phyloP scores from a whole-genome alignment of 1,140 invertebrate genomes.

The Drosophila takahashii region DNA sequence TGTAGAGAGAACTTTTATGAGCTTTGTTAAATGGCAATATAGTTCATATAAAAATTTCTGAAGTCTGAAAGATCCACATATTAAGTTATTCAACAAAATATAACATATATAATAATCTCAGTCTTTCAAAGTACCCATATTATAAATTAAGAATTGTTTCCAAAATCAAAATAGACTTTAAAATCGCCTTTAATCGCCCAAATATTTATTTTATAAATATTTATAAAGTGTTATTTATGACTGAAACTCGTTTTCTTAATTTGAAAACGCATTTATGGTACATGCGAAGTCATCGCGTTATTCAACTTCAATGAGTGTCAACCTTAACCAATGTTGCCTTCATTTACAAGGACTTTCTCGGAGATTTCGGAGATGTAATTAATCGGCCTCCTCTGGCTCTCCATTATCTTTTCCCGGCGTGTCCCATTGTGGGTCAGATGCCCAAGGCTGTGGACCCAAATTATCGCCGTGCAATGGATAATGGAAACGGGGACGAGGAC shows the following conservation, averaged over 20 bases:
- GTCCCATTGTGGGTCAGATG: slow-evolving; percentile 34
- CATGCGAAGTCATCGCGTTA: not conserved
- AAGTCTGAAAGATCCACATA: too few relatives aligned
- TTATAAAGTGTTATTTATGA: too few relatives aligned
- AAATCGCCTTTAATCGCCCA: too few relatives aligned
- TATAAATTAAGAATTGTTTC: too few relatives aligned
- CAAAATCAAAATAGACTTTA: too few relatives aligned
- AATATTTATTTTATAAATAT: too few relatives aligned
- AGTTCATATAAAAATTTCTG: too few relatives aligned
- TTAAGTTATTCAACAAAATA: too few relatives aligned
- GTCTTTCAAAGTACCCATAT: too few relatives aligned
- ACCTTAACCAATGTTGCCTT: not conserved
- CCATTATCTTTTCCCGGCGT: slow-evolving; percentile 5
- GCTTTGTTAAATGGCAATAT: not conserved
- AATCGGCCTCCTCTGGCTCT: slow-evolving; percentile 12
- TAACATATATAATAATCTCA: too few relatives aligned
- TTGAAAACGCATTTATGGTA: too few relatives aligned
- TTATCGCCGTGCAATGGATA: slow-evolving; percentile 46
- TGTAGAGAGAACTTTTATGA: not conserved
- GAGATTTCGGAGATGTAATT: slow-evolving; percentile 7
- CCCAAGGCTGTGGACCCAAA: slow-evolving; percentile 36
- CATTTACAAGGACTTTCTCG: not conserved
- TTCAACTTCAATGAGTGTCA: not conserved
- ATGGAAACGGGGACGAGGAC: not conserved
- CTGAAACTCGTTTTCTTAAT: too few relatives aligned